Base-by-base conservation (phyloP, 2,113 vertebrate genomes). In the Corythoichthys intestinalis region DNA sequence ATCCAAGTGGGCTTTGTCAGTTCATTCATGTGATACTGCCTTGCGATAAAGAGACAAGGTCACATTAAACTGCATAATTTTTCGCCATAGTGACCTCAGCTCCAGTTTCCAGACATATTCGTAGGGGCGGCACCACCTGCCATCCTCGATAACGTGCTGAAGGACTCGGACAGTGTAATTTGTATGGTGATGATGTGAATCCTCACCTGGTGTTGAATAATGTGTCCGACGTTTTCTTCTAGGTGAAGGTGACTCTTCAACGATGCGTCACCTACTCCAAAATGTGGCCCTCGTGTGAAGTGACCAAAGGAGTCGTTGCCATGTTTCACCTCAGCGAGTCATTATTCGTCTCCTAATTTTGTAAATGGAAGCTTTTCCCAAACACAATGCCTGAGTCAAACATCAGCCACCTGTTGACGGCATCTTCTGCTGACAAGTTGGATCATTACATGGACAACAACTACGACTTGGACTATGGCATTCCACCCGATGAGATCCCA, bases 381-480 rank as follows among this genome's bases (percentile, higher is more conserved):
- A 28, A 63, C 17, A 70, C 74, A 74, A 95, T 88, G 88, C 85
- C 80, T n/a, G 84, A 90, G 2, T 0, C 71, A 44, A 88, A 90
- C 60, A 75, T 9, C 66, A 90, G 86, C 77, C 91, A 74, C 6
- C 73, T 91, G 14, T 80, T 88, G 9, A 81, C 85, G 8, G 87
- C 85, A 54, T 46, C 79, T 35, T 74, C 83, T 41, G 73, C 41
- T 1, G 90, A 87, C 38, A 81, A 89, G 50, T 69, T 89, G 37
- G 81, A 92, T 34, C 87, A 91, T 2, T 91, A 92, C 73, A 86
- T 92, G 66, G 90, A 93, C 74, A 92, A 74, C 72, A 92, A 74
- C 72, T 89, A 93, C 0, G 94, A 92, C 50, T 75, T 75, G 89
- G 91, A 98, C 69, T 99, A 99, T 0, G 95, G 95, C 52, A 77